Conservation (phyloP, 2,113 vertebrate genomes). For the Pantherophis guttatus region DNA sequence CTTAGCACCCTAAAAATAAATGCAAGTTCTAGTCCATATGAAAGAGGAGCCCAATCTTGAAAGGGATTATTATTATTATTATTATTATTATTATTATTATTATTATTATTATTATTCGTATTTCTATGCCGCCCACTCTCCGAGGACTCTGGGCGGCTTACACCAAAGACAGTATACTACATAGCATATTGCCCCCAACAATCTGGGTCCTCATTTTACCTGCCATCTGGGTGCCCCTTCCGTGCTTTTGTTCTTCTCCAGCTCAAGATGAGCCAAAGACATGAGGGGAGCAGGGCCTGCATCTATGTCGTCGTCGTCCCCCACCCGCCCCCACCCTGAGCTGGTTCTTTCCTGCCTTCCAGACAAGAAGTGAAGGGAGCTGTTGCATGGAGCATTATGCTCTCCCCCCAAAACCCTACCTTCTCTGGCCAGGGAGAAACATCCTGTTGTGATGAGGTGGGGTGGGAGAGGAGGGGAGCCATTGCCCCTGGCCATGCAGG, state of each 20-base stretch:
- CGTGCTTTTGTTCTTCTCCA: background rate
- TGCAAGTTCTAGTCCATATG: background rate
- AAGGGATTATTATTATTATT: background rate
- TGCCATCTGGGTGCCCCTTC: background rate
- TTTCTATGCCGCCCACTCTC: no score
- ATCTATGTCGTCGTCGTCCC: no score
- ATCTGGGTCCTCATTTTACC: background rate
- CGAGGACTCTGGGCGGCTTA: no score
- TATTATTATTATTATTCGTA: no score
- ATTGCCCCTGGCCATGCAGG: rapidly evolving
- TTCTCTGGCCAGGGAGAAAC: background rate
- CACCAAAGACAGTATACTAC: no score
- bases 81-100: no score
- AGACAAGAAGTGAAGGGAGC: background rate
- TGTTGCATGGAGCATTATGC: background rate
- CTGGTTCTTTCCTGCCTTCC: background rate
- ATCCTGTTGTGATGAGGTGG: rapidly evolving
- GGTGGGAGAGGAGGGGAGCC: no score
- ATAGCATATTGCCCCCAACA: no score
- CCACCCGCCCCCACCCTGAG: rapidly evolving
- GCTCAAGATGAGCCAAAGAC: background rate
- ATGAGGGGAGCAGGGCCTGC: background rate
- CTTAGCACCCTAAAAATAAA: background rate
- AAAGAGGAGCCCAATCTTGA: background rate
- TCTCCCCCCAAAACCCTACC: background rate